Evolutionary conservation across 2,888 invertebrate genomes (phyloP).

Genomic region (Lydus trimaculatus): DNA sequence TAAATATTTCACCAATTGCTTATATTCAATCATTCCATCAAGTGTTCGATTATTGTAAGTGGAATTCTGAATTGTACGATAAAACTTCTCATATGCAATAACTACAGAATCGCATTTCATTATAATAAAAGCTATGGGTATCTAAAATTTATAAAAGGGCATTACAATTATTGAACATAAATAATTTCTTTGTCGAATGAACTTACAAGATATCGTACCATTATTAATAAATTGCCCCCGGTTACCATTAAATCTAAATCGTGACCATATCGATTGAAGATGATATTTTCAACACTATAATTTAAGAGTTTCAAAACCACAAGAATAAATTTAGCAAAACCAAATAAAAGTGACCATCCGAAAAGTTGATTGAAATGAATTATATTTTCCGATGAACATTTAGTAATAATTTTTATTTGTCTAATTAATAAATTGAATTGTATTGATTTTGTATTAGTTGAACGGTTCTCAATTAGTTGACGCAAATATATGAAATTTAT

Average conservation of each 20-base stretch:
- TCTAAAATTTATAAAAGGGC: background rate
- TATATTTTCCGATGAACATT: background rate
- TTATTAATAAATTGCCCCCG: no score
- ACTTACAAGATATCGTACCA: no score
- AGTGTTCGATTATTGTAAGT: background rate
- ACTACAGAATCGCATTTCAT: background rate
- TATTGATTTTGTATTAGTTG: background rate
- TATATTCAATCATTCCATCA: background rate
- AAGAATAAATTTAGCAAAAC: background rate
- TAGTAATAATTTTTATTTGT: background rate
- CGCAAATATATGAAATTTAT: background rate
- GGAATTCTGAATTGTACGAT: background rate
- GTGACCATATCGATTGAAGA: background rate
- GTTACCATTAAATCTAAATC: background rate
- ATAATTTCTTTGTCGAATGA: no score
- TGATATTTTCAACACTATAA: background rate
- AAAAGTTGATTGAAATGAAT: background rate
- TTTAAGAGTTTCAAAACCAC: background rate
- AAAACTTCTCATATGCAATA: background rate
- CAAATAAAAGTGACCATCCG: background rate
- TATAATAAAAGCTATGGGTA: background rate
- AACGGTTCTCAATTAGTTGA: background rate
- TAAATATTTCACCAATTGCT: background rate
- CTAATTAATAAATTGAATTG: background rate
- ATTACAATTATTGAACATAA: background rate